Percentiles rank a stretch among this genome's conserved stretches.
Conservation (phyloP, 2,888 invertebrate species). For the Parochlus steinenii region DNA sequence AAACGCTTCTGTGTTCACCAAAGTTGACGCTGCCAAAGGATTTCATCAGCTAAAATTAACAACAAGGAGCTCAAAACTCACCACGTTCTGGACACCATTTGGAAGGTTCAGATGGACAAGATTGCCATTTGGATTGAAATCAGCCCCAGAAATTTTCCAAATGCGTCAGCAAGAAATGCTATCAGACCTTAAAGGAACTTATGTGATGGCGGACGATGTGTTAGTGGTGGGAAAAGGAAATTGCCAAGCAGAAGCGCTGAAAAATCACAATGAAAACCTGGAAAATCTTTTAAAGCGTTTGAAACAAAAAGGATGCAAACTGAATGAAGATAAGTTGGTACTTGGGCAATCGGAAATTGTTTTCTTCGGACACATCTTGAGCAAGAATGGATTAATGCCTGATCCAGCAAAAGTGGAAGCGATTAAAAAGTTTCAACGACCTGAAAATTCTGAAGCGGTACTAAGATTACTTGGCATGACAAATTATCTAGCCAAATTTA, state of each 20-base stretch:
- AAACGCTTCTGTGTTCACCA: slow-evolving; percentile 14
- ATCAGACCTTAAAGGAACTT: slow-evolving; percentile 12
- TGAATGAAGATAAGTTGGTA: slow-evolving; percentile 16
- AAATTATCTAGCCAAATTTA: slow-evolving; percentile 18
- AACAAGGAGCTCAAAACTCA: slow-evolving; percentile 2
- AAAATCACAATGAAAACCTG: slow-evolving; percentile 16
- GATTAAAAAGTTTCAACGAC: slow-evolving; percentile 15
- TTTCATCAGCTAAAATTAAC: slow-evolving; percentile 17
- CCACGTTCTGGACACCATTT: slow-evolving; percentile 12
- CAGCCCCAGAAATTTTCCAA: slow-evolving; percentile 15
- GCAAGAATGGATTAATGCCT: slow-evolving; percentile 11
- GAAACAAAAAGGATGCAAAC: slow-evolving; percentile 14
- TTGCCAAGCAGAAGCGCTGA: slow-evolving; percentile 14
- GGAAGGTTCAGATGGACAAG: slow-evolving; percentile 8
- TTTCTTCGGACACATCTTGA: slow-evolving; percentile 16
- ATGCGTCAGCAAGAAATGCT: slow-evolving; percentile 13
- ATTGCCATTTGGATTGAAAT: slow-evolving; percentile 14
- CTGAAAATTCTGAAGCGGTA: slow-evolving; percentile 15
- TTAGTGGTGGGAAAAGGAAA: slow-evolving; percentile 14
- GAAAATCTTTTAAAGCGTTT: slow-evolving; percentile 13
- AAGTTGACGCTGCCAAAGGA: slow-evolving; percentile 15
- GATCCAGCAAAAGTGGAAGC: slow-evolving; percentile 17
- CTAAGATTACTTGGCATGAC: slow-evolving; percentile 18
- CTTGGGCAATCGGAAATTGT: slow-evolving; percentile 14
- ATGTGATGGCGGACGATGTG: slow-evolving; percentile 16